A percentile compares a stretch with the other conserved stretches of the same genome.
Evolutionary conservation across 1,140 invertebrate genomes (phyloP).

Genomic region (Lepidurus apus): DNA sequence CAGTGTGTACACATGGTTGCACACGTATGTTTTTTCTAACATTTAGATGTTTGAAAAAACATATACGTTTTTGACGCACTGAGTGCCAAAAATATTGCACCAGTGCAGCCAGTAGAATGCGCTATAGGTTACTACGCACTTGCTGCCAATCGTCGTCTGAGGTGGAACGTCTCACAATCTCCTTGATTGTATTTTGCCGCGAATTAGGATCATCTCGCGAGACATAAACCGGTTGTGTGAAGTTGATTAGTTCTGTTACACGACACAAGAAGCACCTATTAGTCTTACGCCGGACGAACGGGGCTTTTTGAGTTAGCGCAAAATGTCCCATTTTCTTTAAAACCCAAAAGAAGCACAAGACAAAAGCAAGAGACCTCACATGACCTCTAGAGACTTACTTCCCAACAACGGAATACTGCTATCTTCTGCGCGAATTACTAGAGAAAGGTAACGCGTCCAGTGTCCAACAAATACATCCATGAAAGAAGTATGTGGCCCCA

Average conservation of each 20-base stretch:
- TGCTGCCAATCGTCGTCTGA: constrained; percentile 87
- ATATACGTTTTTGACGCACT: background rate
- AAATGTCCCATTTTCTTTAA: background rate
- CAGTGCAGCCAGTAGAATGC: too few relatives aligned
- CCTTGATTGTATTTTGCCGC: constrained; percentile 79
- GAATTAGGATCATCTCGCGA: constrained; percentile 87
- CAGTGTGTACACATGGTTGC: background rate
- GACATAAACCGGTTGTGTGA: constrained; percentile 90
- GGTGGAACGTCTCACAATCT: constrained; percentile 78
- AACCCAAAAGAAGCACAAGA: constrained; percentile 24
- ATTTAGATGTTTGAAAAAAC: background rate
- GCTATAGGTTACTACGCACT: constrained; percentile 46
- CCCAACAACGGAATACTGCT: constrained; percentile 70
- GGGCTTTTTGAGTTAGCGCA: background rate
- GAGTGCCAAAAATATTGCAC: too few relatives aligned
- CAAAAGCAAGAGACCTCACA: constrained; percentile 26
- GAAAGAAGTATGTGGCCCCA: constrained; percentile 80
- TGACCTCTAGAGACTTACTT: constrained; percentile 58
- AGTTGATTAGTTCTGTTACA: constrained; percentile 73
- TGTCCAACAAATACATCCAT: constrained; percentile 76
- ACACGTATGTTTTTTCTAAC: background rate
- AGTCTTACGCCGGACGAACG: background rate
- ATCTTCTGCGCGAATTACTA: constrained; percentile 71
- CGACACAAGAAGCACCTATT: constrained; percentile 20
- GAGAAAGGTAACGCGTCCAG: constrained; percentile 67